Conservation (phyloP, 2,797 vertebrate species). For the Rhabdomys pumilio region DNA sequence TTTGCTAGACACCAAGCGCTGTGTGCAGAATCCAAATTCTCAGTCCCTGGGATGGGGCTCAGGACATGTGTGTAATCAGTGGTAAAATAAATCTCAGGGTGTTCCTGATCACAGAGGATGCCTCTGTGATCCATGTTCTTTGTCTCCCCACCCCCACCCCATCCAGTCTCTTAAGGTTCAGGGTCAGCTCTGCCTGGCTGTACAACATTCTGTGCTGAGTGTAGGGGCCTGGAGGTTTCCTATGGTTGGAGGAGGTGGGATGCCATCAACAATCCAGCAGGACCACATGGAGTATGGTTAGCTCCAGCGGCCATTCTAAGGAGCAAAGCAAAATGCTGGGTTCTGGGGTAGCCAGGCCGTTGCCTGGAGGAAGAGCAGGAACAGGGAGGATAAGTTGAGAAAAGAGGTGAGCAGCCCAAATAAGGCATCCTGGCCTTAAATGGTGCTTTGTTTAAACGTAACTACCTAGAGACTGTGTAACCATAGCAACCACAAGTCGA, state of each 20-base stretch:
- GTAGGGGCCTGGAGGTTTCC: neutral
- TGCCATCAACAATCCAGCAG: neutral
- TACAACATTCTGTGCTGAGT: neutral
- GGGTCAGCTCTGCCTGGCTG: neutral
- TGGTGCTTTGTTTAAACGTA: slow-evolving; percentile 82
- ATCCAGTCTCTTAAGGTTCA: neutral
- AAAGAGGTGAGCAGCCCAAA: slow-evolving; percentile 69
- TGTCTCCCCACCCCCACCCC: neutral
- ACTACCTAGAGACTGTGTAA: slow-evolving; percentile 81
- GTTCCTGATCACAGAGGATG: neutral
- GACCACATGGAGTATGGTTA: neutral
- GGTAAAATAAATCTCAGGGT: neutral
- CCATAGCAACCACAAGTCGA: slow-evolving; percentile 84
- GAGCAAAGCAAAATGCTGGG: neutral
- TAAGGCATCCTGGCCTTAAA: slow-evolving; percentile 77
- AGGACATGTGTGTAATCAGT: neutral
- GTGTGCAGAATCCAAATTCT: neutral
- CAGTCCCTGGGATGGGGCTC: neutral
- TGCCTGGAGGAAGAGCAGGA: neutral
- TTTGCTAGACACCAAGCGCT: neutral
- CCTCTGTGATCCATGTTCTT: neutral
- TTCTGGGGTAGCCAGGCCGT: neutral
- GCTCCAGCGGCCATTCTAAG: neutral
- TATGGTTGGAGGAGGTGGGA: neutral
- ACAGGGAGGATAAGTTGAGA: neutral